These are phyloP conservation scores for Scaptomyza flava DNA, from an alignment of 2,888 invertebrate genomes.

Conservation along the genomic window DNA sequence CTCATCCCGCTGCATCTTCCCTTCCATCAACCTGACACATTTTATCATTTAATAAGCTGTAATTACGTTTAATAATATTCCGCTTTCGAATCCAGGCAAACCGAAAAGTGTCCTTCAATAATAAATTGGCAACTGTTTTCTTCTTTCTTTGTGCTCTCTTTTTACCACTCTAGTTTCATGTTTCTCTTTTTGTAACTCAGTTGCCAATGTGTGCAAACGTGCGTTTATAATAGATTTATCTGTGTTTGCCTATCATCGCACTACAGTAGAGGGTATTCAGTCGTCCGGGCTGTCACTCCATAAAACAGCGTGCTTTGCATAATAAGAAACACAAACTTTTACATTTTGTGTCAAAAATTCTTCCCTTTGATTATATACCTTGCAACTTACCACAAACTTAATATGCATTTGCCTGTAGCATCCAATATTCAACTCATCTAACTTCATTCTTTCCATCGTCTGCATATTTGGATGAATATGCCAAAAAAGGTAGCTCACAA, in stretches of 20 bases:
- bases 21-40: constrained; percentile 9
- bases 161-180: not conserved
- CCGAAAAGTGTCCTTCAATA: not conserved
- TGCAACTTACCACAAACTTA: constrained; percentile 51
- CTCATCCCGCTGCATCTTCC: not conserved
- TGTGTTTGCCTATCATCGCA: constrained; percentile 54
- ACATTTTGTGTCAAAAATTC: constrained; percentile 4
- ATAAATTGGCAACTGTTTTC: not conserved
- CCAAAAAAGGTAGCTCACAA: too few species aligned
- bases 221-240: constrained; percentile 74
- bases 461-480: too few species aligned
- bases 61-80: constrained; percentile 64
- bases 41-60: constrained; percentile 71
- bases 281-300: constrained; percentile 29
- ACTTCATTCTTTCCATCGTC: too few species aligned
- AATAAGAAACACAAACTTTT: constrained; percentile 57
- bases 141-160: too few species aligned
- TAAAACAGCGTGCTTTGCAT: constrained; percentile 65
- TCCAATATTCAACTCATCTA: too few species aligned
- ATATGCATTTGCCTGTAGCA: constrained; percentile 50
- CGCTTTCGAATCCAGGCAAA: constrained; percentile 23
- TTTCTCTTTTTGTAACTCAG: constrained; percentile 7
- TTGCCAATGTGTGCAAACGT: constrained; percentile 63
- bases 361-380: constrained; percentile 7
- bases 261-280: constrained; percentile 43